Evolutionary conservation across 2,888 invertebrate genomes (phyloP).

Genomic region (Anthoptus insignis): DNA sequence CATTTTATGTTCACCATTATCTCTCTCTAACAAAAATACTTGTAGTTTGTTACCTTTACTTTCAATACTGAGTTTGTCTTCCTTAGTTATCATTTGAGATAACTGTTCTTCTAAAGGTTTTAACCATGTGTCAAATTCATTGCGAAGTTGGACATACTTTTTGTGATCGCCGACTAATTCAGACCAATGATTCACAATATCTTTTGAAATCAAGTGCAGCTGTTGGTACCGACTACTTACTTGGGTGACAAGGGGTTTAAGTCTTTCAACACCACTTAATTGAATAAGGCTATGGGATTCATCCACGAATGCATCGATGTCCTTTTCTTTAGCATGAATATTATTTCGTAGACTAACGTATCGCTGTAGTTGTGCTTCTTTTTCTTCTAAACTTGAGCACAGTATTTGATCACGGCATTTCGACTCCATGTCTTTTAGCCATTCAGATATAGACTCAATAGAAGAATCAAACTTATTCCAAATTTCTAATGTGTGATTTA

Average conservation of each 20-base stretch:
- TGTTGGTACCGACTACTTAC: conserved; percentile 96
- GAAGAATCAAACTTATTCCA: conserved; percentile 96
- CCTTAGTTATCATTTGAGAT: conserved; percentile 88
- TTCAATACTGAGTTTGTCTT: conserved; percentile 89
- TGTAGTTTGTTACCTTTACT: conserved; percentile 90
- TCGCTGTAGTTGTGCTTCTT: conserved; percentile 90
- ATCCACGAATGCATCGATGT: conserved; percentile 96
- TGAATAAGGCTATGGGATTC: conserved; percentile 95
- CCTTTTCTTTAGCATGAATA: conserved; percentile 93
- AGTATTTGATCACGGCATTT: conserved; percentile 95
- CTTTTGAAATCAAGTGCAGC: conserved; percentile 93
- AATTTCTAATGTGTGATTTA: conserved; percentile 91
- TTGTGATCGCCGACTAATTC: conserved; percentile 94
- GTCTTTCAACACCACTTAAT: conserved; percentile 93
- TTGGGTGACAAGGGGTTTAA: conserved; percentile 96
- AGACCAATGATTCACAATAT: conserved; percentile 95
- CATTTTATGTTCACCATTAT: conserved; percentile 94
- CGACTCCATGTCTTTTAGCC: conserved; percentile 95
- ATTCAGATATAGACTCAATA: conserved; percentile 93
- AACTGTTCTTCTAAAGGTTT: conserved; percentile 90
- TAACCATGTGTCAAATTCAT: conserved; percentile 93
- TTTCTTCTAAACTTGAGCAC: conserved; percentile 93
- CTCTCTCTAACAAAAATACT: conserved; percentile 92
- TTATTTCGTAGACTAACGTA: conserved; percentile 92
- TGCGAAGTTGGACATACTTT: conserved; percentile 91